Conservation (phyloP, 1,140 invertebrate genomes). For the Asobara japonica region DNA sequence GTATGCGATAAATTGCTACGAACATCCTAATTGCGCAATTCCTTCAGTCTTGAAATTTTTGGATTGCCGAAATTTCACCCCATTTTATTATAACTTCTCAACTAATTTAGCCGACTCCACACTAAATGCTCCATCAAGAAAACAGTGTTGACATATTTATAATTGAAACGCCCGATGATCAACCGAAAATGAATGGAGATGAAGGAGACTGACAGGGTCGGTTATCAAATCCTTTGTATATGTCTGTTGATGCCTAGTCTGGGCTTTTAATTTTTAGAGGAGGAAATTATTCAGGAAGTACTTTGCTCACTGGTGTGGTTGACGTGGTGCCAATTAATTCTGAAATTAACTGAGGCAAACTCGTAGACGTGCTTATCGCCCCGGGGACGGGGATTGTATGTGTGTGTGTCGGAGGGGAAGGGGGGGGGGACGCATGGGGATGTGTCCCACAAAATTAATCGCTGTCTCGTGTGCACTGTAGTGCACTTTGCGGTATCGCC, state of each 20-base stretch:
- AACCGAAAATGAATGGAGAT: no score
- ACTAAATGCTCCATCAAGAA: background rate
- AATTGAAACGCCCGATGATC: no score
- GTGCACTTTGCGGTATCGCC: background rate
- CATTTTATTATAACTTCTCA: no score
- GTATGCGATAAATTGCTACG: no score
- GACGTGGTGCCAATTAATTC: conserved; percentile 19
- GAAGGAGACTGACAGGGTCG: no score
- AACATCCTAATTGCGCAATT: no score
- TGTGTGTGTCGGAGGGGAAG: background rate
- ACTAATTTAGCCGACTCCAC: no score
- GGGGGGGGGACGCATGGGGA: background rate
- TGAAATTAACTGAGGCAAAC: conserved; percentile 4
- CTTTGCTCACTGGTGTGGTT: conserved; percentile 2
- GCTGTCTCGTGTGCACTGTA: conserved; percentile 8
- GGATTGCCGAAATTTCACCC: no score
- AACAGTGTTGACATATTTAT: background rate
- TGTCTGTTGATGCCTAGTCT: background rate
- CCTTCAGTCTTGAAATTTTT: no score
- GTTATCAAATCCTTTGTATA: background rate
- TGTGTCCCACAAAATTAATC: conserved; percentile 8
- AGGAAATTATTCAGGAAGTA: background rate
- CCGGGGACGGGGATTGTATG: background rate
- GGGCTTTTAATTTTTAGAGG: background rate
- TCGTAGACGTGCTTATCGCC: conserved; percentile 17